Evolutionary conservation across 1,140 invertebrate species (phyloP).

Genomic region (Sycophaga agraensis): DNA sequence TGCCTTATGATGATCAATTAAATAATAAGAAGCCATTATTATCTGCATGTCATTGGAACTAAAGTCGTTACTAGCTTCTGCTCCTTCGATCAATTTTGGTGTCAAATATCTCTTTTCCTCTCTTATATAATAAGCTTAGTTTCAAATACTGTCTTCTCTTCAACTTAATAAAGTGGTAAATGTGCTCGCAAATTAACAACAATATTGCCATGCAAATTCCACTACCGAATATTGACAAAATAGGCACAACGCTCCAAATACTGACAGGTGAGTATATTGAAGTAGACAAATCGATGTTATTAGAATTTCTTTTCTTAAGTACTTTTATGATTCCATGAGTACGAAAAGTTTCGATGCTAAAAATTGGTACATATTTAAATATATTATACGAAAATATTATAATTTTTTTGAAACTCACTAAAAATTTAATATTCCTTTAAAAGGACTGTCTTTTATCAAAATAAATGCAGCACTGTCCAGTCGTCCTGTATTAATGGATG

Average conservation of each 20-base stretch:
- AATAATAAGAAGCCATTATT: no score
- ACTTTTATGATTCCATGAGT: slow-evolving; percentile 29
- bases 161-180: neutral
- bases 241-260: slow-evolving; percentile 24
- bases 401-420: slow-evolving; percentile 28
- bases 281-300: neutral
- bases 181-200: slow-evolving; percentile 8
- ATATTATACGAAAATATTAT: neutral
- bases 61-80: no score
- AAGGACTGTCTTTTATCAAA: slow-evolving; percentile 26
- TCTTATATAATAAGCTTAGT: no score
- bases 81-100: no score
- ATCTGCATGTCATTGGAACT: no score
- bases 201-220: slow-evolving; percentile 18
- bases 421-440: slow-evolving; percentile 31
- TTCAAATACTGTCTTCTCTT: neutral
- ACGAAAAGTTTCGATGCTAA: slow-evolving; percentile 33
- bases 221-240: slow-evolving; percentile 24
- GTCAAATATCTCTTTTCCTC: no score
- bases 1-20: no score
- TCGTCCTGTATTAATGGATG: slow-evolving; percentile 25
- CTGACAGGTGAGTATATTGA: slow-evolving; percentile 5
- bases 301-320: slow-evolving; percentile 17
- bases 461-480: slow-evolving; percentile 26
- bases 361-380: neutral